Evolutionary conservation across 1,140 invertebrate species (phyloP).

Genomic region (Conus betulinus): DNA sequence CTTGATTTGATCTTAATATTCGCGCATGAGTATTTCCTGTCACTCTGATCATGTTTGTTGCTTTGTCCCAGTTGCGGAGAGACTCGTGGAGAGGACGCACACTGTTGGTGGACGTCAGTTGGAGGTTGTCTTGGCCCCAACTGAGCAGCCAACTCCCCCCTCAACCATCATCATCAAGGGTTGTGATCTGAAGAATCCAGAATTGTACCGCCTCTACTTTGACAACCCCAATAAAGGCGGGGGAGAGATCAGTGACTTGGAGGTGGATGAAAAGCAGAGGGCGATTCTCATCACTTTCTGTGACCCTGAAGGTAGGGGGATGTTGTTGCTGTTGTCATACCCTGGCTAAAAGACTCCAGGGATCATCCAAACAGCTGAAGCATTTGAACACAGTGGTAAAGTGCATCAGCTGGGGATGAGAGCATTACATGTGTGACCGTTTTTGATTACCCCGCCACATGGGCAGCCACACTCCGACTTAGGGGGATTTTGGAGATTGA

Average conservation of each 20-base stretch:
- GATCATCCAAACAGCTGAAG: no score
- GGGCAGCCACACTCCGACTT: no score
- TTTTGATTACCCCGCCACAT: no score
- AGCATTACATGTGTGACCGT: no score
- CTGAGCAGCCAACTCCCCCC: slow-evolving; percentile 4
- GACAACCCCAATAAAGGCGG: slow-evolving; percentile 53
- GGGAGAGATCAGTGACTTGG: slow-evolving; percentile 41
- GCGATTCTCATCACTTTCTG: slow-evolving; percentile 50
- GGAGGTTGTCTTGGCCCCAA: slow-evolving; percentile 16
- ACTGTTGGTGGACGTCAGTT: background rate
- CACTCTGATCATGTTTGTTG: background rate
- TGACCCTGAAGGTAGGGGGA: slow-evolving; percentile 43
- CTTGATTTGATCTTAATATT: no score
- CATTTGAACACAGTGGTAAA: no score
- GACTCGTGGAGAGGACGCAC: background rate
- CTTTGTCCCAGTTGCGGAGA: slow-evolving; percentile 7
- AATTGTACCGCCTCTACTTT: slow-evolving; percentile 40
- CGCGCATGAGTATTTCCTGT: no score
- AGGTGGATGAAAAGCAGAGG: slow-evolving; percentile 31
- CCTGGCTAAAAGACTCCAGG: no score
- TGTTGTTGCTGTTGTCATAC: background rate
- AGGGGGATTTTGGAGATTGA: no score
- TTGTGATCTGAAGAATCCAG: background rate
- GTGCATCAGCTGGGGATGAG: no score
- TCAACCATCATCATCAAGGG: slow-evolving; percentile 19